These are phyloP conservation scores for Cranoglanis bouderius DNA, from an alignment of 2,113 vertebrate species.

Conservation along the genomic window DNA sequence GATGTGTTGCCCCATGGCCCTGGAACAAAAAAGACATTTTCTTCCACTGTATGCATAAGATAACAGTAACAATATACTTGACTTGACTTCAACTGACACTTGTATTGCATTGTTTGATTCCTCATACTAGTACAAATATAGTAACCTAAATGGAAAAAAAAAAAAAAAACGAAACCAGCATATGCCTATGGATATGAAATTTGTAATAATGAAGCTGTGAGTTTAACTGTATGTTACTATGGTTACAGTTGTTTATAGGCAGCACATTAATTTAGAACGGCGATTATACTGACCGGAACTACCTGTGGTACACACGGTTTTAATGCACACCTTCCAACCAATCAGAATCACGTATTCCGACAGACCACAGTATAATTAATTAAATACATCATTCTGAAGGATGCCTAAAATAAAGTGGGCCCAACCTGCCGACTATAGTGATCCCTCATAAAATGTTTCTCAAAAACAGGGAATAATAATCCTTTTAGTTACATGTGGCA, in stretches of 20 bases:
- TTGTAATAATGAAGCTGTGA: too few species aligned
- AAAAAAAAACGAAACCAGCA: neutral
- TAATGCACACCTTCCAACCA: too few species aligned
- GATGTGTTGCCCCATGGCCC: neutral
- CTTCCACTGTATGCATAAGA: neutral
- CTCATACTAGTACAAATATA: neutral
- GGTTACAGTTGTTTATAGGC: too few species aligned
- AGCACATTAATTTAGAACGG: too few species aligned
- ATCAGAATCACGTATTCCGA: too few species aligned
- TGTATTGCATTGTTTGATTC: neutral
- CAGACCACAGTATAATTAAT: neutral
- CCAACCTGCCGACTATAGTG: neutral
- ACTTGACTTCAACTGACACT: neutral
- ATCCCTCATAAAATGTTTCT: neutral
- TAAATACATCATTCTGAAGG: neutral
- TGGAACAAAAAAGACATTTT: neutral
- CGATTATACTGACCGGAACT: too few species aligned
- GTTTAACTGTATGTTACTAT: too few species aligned
- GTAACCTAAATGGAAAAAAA: neutral
- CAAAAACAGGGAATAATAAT: neutral
- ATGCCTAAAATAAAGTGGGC: neutral
- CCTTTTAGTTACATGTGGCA: neutral
- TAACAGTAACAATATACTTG: neutral
- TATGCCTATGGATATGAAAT: neutral
- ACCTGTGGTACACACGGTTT: too few species aligned